Conservation (phyloP, 1,140 invertebrate species). For the Nebria ingens region DNA sequence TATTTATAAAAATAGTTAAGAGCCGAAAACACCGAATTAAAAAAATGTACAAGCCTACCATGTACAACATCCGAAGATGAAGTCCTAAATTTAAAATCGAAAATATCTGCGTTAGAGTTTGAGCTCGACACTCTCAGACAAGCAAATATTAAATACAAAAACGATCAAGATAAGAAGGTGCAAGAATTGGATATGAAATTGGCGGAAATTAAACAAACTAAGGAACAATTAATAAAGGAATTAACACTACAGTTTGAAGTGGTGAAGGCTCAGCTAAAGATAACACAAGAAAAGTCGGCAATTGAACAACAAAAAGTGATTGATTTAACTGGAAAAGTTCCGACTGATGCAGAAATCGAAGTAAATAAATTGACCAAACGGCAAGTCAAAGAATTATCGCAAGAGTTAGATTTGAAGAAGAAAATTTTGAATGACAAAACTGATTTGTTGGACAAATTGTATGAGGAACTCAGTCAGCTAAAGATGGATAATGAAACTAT, state of each 20-base stretch:
- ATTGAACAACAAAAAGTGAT: constrained; percentile 1
- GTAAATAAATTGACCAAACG: neutral
- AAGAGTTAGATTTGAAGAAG: constrained; percentile 7
- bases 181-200: neutral
- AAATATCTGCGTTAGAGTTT: constrained; percentile 8
- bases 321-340: neutral
- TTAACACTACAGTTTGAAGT: neutral
- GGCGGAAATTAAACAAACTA: neutral
- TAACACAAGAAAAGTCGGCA: neutral
- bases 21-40: constrained; percentile 18
- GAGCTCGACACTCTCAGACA: neutral
- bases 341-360: neutral
- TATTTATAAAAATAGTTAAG: constrained; percentile 16
- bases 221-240: neutral
- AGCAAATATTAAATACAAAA: neutral
- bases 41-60: constrained; percentile 6
- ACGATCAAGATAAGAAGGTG: neutral
- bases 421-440: neutral
- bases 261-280: neutral
- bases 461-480: neutral
- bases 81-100: constrained; percentile 3
- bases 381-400: neutral
- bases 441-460: neutral
- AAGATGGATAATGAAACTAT: constrained; percentile 11
- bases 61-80: neutral